Conservation (phyloP, 2,888 invertebrate species). For the Mythimna lalbum region DNA sequence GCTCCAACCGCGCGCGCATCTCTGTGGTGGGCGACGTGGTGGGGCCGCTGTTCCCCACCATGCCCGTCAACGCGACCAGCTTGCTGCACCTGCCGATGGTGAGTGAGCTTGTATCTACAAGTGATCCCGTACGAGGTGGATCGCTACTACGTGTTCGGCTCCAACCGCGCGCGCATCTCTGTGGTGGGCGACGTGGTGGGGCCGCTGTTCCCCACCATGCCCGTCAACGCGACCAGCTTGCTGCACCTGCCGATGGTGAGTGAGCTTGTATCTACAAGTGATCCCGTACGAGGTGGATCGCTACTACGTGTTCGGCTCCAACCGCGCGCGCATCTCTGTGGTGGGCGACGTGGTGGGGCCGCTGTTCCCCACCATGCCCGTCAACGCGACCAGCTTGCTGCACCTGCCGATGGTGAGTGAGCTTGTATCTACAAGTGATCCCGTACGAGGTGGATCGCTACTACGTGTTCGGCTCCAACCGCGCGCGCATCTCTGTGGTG, state of each 20-base stretch:
- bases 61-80: slow-evolving; percentile 97
- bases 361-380: slow-evolving; percentile 97
- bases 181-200: slow-evolving; percentile 97
- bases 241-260: slow-evolving; percentile 93
- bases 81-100: slow-evolving; percentile 93
- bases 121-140: slow-evolving; percentile 72
- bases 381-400: slow-evolving; percentile 95
- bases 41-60: slow-evolving; percentile 97
- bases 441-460: slow-evolving; percentile 90
- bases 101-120: neutral
- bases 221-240: slow-evolving; percentile 95
- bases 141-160: slow-evolving; percentile 93
- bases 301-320: slow-evolving; percentile 98
- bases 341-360: slow-evolving; percentile 98
- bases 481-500: slow-evolving; percentile 94
- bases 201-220: slow-evolving; percentile 97
- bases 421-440: neutral
- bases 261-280: neutral
- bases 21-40: slow-evolving; percentile 97
- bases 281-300: slow-evolving; percentile 83
- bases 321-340: slow-evolving; percentile 94
- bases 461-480: slow-evolving; percentile 98
- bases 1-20: slow-evolving; percentile 96
- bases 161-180: slow-evolving; percentile 95
- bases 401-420: slow-evolving; percentile 92